Conservation (phyloP, 2,797 vertebrate genomes). For the Eidolon dupreanum region DNA sequence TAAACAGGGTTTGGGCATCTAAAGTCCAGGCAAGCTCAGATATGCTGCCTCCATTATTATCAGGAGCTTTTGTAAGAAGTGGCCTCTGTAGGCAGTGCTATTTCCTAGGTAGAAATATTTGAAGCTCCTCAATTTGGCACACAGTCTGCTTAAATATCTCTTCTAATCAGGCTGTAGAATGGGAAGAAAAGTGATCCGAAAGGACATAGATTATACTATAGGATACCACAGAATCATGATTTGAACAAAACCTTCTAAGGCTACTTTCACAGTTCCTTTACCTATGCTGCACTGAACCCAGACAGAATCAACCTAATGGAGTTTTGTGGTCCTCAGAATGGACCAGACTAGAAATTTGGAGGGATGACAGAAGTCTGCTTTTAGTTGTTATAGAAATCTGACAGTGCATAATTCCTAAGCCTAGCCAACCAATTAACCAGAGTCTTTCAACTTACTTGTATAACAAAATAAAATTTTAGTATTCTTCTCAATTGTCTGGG, state of each 20-base stretch:
- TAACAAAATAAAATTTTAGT: background rate
- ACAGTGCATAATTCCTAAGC: background rate
- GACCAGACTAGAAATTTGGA: background rate
- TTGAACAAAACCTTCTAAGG: slow-evolving; percentile 20
- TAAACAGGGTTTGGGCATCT: background rate
- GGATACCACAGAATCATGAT: background rate
- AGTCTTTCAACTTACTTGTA: slow-evolving; percentile 42
- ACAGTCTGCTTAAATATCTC: background rate
- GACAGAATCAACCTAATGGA: background rate
- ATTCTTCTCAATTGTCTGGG: slow-evolving; percentile 1
- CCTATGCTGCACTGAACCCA: background rate
- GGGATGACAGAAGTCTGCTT: background rate
- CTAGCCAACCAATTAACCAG: slow-evolving; percentile 30
- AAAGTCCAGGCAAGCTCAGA: background rate
- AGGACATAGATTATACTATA: background rate
- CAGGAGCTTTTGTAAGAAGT: slow-evolving; percentile 8
- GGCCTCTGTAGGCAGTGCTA: background rate
- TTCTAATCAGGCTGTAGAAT: background rate
- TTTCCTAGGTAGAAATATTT: slow-evolving; percentile 17
- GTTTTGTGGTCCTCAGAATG: background rate
- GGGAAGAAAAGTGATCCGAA: background rate
- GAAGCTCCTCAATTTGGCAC: background rate
- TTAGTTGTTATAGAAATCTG: background rate
- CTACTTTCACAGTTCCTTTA: background rate
- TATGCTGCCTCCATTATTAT: background rate